Conservation (phyloP, 2,797 vertebrate genomes). For the Crax fasciolata region DNA sequence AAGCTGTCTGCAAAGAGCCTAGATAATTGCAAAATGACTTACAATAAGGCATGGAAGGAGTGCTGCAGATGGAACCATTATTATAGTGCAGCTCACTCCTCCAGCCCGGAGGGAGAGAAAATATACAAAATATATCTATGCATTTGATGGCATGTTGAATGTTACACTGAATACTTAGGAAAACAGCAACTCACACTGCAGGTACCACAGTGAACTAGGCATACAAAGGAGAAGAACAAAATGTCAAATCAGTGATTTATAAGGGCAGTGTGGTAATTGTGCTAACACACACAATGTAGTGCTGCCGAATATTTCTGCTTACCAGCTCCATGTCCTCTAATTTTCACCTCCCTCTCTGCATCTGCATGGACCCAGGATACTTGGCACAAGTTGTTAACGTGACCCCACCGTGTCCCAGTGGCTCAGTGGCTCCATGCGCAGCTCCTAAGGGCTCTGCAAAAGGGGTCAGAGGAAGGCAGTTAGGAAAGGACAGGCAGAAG, state of each 20-base stretch:
- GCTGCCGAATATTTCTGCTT: neutral
- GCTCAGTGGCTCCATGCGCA: accelerated
- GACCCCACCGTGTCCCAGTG: neutral
- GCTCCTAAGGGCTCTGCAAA: neutral
- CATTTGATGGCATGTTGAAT: neutral
- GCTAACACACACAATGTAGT: neutral
- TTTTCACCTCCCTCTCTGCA: neutral
- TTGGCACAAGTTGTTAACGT: neutral
- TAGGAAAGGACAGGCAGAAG: neutral
- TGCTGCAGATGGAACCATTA: neutral
- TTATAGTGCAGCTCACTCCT: neutral
- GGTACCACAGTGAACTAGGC: neutral
- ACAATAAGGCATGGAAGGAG: neutral
- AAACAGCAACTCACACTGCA: neutral
- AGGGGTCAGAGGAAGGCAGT: neutral
- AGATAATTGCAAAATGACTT: conserved; percentile 22
- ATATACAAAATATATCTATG: neutral
- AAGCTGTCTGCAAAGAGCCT: neutral
- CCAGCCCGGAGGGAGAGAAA: neutral
- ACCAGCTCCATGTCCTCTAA: neutral
- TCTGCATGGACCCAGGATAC: neutral
- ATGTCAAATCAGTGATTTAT: neutral
- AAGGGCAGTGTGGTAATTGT: neutral
- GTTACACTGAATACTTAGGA: neutral
- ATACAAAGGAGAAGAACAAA: neutral